Evolutionary conservation across 2,113 vertebrate species (phyloP), one percentile per base, ranked within the genome.

Genomic region (Ochotona curzoniae): DNA sequence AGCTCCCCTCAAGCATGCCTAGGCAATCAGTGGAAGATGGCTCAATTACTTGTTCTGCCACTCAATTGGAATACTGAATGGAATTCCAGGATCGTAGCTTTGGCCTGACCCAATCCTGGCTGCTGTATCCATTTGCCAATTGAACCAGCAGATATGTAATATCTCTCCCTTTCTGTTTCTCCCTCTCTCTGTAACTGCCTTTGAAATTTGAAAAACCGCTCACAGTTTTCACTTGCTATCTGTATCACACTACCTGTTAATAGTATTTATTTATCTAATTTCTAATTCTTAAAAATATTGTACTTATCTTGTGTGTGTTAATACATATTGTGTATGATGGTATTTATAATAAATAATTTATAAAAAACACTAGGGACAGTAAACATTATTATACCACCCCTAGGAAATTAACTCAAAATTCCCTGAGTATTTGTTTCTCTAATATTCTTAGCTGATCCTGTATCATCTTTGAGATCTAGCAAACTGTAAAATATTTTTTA

Each of bases 281-380:
- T 35, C 57, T 21, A 66, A 8, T 21, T 82, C 3, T 4, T 18
- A 89, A 47, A 57, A 18, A 82, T 25, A 64, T 10, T 76, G 5
- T 8, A 84, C 15, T 57, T 81, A 26, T 15, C 30, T 76, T 85
- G 63, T 38, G 60, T 87, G 71, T 69, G 64, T 87, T 35, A 2
- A 23, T 23, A 3, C 32, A 20, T 63, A 11, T 13, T 25, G 8
- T 20, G 1, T 3, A 6, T n/a, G 47, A 15, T 47, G 2, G 3
- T 51, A 61, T 70, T 67, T 44, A 0, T 69, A 64, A 63, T 44
- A 67, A 28, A 84, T 12, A 67, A 64, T 69, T 35, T 67, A 61
- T 15, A 73, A 30, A 38, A 51, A 26, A 54, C 66, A 32, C 30
- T 13, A 10, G 17, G 5, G 13, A 8, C 4, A 73, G 20, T 32